Conservation (phyloP, 35 echinoderm and acorn worm species). For the Hemicentrotus pulcherrimus region DNA sequence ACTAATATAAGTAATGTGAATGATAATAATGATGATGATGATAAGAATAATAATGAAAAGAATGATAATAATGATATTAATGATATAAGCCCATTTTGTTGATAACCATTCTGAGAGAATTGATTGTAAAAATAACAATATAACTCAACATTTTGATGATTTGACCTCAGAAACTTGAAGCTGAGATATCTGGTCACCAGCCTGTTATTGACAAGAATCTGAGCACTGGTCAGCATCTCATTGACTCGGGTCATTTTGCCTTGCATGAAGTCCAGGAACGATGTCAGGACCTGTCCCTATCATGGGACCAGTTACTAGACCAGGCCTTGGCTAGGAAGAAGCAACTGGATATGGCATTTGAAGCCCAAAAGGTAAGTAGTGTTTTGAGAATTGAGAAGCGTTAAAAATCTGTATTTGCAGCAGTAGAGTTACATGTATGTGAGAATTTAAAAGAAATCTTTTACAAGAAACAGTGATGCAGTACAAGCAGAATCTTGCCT, state of each 20-base stretch:
- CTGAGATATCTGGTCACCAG: conserved; percentile 78
- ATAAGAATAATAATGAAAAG: too few relatives aligned
- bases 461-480: too few relatives aligned
- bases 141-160: background rate
- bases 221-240: conserved; percentile 61
- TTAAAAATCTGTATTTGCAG: background rate
- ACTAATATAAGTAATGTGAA: too few relatives aligned
- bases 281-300: conserved; percentile 61
- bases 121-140: too few relatives aligned
- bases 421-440: too few relatives aligned
- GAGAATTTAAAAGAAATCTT: too few relatives aligned
- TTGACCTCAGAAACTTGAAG: conserved; percentile 72
- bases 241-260: conserved; percentile 68
- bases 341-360: conserved; percentile 68
- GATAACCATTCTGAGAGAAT: too few relatives aligned
- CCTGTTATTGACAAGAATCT: conserved; percentile 73
- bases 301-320: conserved; percentile 77
- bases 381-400: background rate
- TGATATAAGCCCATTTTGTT: too few relatives aligned
- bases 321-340: conserved; percentile 64
- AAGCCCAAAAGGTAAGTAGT: conserved; percentile 68
- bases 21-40: too few relatives aligned
- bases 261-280: conserved; percentile 57
- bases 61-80: too few relatives aligned
- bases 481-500: too few relatives aligned